Evolutionary conservation across 2,113 vertebrate species (phyloP), one percentile per base, ranked within the genome.

Genomic region (Azemiops feae): DNA sequence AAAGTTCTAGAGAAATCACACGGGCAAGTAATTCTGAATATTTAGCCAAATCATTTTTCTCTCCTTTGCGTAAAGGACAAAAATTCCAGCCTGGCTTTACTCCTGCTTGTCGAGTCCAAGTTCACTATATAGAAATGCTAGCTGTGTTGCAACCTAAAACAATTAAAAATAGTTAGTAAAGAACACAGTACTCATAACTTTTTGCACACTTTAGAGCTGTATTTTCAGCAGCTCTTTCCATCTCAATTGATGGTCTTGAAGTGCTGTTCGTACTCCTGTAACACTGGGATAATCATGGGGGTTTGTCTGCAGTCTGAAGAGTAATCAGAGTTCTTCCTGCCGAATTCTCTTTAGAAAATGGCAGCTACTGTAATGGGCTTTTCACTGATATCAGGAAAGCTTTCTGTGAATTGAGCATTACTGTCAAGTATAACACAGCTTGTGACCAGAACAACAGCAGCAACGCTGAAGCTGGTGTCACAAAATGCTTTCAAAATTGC

Each of bases 111-210:
- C 96, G 89, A 99, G 96, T 93, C 97, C 97, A 93, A 99, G 97
- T 94, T 99, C 98, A 39, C 96, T 97, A 92, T 98, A 98, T 6
- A 99, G 97, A 97, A 99, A 99, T 87, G 99, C 98, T 88, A 99
- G 96, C 53, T 98, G 98, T 81, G 97, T 97, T 95, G 98, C 98
- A 95, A 98, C 98, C 99, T 99, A 96, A 93, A 97, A 97, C 45
- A 95, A 95, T 92, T 22, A 91, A 89, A 86, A 85, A 85, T 81
- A 39, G 23, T 87, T 50, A 90, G 95, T 92, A 58, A 53, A 94
- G 39, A 93, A 69, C 22, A 58, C 27, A 43, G 88, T 30, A 58
- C 43, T 58, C 34, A 43, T 54, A 54, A 34, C 39, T 34, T 45
- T 89, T 86, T 69, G n/a, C 47, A 74, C 91, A 14, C 69, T 93